Evolutionary conservation across 2,888 invertebrate species (phyloP).

Genomic region (Mimachlamys varia): DNA sequence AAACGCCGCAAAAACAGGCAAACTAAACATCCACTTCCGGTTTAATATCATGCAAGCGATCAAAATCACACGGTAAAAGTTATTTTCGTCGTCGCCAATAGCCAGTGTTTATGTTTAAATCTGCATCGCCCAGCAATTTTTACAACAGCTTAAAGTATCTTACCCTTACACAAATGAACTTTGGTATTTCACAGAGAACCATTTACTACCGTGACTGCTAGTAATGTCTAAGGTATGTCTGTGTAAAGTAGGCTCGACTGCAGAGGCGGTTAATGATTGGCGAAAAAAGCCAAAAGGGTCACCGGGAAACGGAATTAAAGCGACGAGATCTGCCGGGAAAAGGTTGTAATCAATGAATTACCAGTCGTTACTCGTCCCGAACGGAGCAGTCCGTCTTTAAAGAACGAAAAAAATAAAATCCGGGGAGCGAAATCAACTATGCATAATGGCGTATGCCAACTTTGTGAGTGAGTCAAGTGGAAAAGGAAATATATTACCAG

Average conservation of each 20-base stretch:
- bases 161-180: neutral
- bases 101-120: neutral
- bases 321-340: neutral
- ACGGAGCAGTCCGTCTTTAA: neutral
- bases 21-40: neutral
- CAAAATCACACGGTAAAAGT: conserved; percentile 19
- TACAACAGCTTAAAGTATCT: neutral
- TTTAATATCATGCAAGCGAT: neutral
- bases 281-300: neutral
- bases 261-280: neutral
- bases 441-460: neutral
- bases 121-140: neutral
- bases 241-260: neutral
- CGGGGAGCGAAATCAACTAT: neutral
- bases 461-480: neutral
- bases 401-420: neutral
- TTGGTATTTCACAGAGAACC: conserved; percentile 1
- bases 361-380: neutral
- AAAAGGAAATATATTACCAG: neutral
- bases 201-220: neutral
- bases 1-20: neutral
- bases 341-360: neutral
- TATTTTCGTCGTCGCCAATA: neutral
- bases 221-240: neutral
- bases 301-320: neutral